These are phyloP conservation scores for Acromyrmex charruanus DNA, from an alignment of 1,140 invertebrate genomes.

Conservation along the genomic window DNA sequence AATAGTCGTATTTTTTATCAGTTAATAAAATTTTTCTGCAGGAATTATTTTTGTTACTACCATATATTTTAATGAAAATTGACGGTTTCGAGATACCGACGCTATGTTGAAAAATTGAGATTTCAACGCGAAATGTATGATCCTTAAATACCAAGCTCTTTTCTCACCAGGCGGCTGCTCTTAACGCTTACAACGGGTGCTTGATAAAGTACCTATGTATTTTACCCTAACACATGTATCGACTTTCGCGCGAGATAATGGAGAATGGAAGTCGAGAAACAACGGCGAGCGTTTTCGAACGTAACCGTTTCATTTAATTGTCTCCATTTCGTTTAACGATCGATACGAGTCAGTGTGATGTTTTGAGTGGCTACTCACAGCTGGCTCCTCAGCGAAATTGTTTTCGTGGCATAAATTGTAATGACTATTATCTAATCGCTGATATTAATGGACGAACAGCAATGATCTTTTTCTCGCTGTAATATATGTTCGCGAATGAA, in stretches of 20 bases:
- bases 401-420: constrained; percentile 47
- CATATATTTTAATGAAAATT: neutral
- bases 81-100: neutral
- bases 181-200: constrained; percentile 36
- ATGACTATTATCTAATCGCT: constrained; percentile 5
- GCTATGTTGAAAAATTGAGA: neutral
- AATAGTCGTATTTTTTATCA: neutral
- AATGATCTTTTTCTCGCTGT: neutral
- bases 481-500: neutral
- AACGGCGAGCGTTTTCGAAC: constrained; percentile 54
- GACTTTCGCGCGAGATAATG: constrained; percentile 58
- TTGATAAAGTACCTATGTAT: constrained; percentile 61
- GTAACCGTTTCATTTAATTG: constrained; percentile 65
- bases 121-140: neutral
- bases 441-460: constrained; percentile 20
- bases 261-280: constrained; percentile 53
- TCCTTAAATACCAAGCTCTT: constrained; percentile 11
- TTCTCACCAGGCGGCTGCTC: constrained; percentile 29
- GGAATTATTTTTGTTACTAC: neutral
- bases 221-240: constrained; percentile 61
- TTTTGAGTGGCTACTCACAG: constrained; percentile 40
- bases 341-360: constrained; percentile 37
- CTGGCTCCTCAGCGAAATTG: constrained; percentile 39
- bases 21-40: neutral
- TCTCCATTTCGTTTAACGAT: constrained; percentile 57